phyloP scores from a whole-genome alignment of 2,888 invertebrate genomes.

The Acanthoscelides obtectus region DNA sequence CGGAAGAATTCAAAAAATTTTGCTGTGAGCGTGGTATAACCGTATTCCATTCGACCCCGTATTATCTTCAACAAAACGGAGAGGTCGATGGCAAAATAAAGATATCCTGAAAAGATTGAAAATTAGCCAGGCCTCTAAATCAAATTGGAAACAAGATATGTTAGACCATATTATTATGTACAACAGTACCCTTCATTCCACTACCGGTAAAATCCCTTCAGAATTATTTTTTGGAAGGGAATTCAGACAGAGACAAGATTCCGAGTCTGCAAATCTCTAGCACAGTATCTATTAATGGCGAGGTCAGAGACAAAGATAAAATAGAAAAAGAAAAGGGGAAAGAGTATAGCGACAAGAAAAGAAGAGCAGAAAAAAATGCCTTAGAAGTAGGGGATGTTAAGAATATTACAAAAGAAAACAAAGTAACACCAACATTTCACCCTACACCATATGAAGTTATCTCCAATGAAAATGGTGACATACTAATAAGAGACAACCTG shows the following conservation, averaged over 20 bases:
- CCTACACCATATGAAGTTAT: conserved; percentile 11
- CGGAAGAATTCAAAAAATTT: conserved; percentile 21
- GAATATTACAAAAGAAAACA: too few species aligned
- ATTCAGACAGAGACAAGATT: background rate
- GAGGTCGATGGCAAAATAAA: conserved; percentile 14
- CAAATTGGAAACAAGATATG: background rate
- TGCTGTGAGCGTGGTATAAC: conserved; percentile 17
- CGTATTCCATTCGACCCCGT: conserved; percentile 18
- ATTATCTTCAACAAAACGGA: conserved; percentile 20
- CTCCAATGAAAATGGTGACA: conserved; percentile 11
- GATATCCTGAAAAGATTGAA: conserved; percentile 14
- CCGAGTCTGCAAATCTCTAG: background rate
- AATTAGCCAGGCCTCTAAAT: background rate
- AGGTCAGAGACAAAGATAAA: conserved; percentile 12
- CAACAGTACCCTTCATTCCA: background rate
- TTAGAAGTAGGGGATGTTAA: background rate
- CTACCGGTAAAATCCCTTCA: background rate
- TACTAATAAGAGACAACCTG: conserved; percentile 8
- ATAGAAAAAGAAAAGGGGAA: conserved; percentile 6
- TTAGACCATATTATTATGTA: background rate
- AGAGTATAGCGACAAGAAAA: conserved; percentile 9
- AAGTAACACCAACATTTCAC: conserved; percentile 10
- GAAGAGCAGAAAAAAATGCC: background rate
- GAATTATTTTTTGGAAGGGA: background rate
- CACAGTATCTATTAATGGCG: background rate